Evolutionary conservation across 2,797 vertebrate species (phyloP), one percentile per base, ranked within the genome.

Genomic region (Coranthus polyacanthus): DNA sequence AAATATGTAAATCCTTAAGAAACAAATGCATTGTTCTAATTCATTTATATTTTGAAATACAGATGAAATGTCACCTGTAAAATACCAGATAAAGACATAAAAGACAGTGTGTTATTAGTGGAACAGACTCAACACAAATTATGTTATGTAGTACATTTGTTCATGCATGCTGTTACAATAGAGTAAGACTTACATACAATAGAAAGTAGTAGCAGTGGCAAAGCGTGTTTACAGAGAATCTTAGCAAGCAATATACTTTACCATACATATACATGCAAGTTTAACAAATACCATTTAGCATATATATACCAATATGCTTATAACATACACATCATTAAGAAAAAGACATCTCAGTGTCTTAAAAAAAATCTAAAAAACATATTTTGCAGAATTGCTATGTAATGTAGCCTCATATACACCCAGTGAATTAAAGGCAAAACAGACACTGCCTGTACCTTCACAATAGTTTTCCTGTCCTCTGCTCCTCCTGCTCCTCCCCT

Each of bases 381-480:
- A 10, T 32, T n/a, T n/a, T n/a, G n/a, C n/a, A n/a, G n/a, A n/a
- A n/a, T n/a, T n/a, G n/a, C n/a, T 8, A 32, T 32, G 29, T 49
- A 10, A 34, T 51, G 7, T 7, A 18, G 16, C 4, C n/a, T 32
- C 15, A 37, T n/a, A 29, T 0, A 3, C 15, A 64, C 12, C 13
- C 2, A 51, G 10, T 1, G 2, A 44, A 10, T 8, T 2, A 21
- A 59, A 46, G 2, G 43, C 12, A 5, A 4, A 44, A 45, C 3
- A 12, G 12, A 18, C 4, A 10, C 18, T 8, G 57, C 45, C 41
- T 20, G 16, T 90, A 94, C 93, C 93, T 91, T 85, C 76, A 26
- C 13, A 13, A 3, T 52, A 26, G 18, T 56, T 59, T 9, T 82
- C 82, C 9, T 79, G 82, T 29, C 46, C 79, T 75, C 84, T 78